Percentiles rank a stretch among this genome's conserved stretches.
Conservation (phyloP, 1,140 invertebrate genomes). For the Antheraea mylitta region DNA sequence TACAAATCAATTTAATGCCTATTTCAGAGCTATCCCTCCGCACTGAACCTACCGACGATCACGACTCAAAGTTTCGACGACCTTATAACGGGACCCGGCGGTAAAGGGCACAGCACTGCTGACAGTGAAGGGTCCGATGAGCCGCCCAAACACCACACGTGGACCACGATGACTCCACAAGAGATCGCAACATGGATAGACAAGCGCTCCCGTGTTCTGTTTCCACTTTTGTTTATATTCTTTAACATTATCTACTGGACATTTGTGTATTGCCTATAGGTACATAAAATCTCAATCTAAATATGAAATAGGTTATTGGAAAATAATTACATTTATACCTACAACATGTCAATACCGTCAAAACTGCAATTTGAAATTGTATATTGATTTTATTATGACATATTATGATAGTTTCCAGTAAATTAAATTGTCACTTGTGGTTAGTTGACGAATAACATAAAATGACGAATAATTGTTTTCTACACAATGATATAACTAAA, state of each 20-base stretch:
- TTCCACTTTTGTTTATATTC: conserved; percentile 87
- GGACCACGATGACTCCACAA: conserved; percentile 92
- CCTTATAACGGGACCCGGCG: conserved; percentile 59
- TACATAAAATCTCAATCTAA: too few relatives aligned
- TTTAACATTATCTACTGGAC: conserved; percentile 94
- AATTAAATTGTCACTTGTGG: too few relatives aligned
- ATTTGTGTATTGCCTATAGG: conserved; percentile 82
- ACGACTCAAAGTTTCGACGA: conserved; percentile 83
- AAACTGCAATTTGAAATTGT: background rate
- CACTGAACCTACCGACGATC: conserved; percentile 81
- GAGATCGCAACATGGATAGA: conserved; percentile 94
- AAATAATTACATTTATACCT: too few relatives aligned
- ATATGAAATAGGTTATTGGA: too few relatives aligned
- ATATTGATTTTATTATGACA: background rate
- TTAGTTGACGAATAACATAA: too few relatives aligned
- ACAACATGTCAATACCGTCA: background rate
- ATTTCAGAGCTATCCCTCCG: conserved; percentile 83
- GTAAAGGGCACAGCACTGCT: conserved; percentile 42
- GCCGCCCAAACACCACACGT: conserved; percentile 75
- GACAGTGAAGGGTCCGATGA: conserved; percentile 63
- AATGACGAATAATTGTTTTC: too few relatives aligned
- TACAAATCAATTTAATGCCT: background rate
- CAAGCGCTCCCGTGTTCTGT: conserved; percentile 86
- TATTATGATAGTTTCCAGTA: background rate
- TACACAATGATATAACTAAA: too few relatives aligned